Evolutionary conservation across 2,797 vertebrate genomes (phyloP).

Genomic region (Molossus alvarezi): DNA sequence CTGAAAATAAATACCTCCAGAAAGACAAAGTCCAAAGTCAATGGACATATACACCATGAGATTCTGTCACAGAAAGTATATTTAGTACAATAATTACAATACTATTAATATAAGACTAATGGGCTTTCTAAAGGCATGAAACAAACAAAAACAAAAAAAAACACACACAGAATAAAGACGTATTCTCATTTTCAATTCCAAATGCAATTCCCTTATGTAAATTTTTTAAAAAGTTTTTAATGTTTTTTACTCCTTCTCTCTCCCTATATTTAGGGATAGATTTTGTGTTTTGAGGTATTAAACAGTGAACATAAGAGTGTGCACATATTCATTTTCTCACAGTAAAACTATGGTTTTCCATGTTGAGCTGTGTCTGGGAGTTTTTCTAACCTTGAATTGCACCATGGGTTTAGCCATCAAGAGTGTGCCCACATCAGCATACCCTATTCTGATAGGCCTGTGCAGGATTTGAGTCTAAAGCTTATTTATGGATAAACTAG

Average conservation of each 20-base stretch:
- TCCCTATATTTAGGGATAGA: slow-evolving; percentile 77
- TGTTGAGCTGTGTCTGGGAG: neutral
- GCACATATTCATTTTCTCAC: slow-evolving; percentile 81
- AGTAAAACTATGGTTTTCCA: slow-evolving; percentile 83
- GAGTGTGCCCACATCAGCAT: neutral
- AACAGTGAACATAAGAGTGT: slow-evolving; percentile 78
- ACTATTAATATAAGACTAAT: slow-evolving; percentile 83
- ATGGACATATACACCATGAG: slow-evolving; percentile 80
- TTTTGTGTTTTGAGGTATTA: slow-evolving; percentile 87
- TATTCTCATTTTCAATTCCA: slow-evolving; percentile 82
- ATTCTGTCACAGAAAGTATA: slow-evolving; percentile 83
- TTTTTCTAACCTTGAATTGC: neutral
- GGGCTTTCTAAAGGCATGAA: slow-evolving; percentile 62
- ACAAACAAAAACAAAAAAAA: slow-evolving; percentile 64
- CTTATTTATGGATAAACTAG: neutral
- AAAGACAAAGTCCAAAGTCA: slow-evolving; percentile 86
- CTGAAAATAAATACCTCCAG: slow-evolving; percentile 87
- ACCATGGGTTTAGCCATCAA: neutral
- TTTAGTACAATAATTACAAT: slow-evolving; percentile 78
- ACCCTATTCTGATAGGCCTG: neutral
- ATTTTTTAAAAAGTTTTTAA: slow-evolving; percentile 79
- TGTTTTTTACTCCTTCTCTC: slow-evolving; percentile 70
- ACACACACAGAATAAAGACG: slow-evolving; percentile 64
- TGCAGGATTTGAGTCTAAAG: neutral
- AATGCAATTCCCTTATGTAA: slow-evolving; percentile 80